Conservation (phyloP, 2,888 invertebrate genomes). For the Terebella lapidaria region DNA sequence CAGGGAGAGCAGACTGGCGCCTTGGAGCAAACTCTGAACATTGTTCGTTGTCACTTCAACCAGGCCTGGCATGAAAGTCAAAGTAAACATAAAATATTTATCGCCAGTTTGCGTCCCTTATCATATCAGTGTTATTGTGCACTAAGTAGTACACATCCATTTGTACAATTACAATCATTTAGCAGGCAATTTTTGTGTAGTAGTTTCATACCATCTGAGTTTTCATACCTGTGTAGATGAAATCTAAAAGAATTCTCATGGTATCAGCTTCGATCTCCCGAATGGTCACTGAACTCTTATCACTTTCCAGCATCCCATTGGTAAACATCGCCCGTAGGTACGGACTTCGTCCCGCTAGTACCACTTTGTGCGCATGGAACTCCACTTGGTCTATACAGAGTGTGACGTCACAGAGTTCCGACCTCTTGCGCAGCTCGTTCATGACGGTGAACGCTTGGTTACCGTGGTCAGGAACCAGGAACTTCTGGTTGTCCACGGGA, state of each 20-base stretch:
- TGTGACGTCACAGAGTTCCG: conserved; percentile 43
- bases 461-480: conserved; percentile 40
- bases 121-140: too few relatives aligned
- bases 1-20: conserved; percentile 43
- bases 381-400: conserved; percentile 37
- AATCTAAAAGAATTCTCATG: conserved; percentile 44
- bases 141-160: too few relatives aligned
- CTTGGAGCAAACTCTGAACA: conserved; percentile 46
- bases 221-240: conserved; percentile 44
- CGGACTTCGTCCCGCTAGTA: conserved; percentile 47
- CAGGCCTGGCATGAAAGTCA: too few relatives aligned
- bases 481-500: conserved; percentile 36
- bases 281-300: conserved; percentile 37
- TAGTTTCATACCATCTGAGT: too few relatives aligned
- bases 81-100: too few relatives aligned
- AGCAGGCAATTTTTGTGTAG: too few relatives aligned
- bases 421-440: conserved; percentile 40
- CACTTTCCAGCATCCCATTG: conserved; percentile 48
- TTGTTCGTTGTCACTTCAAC: conserved; percentile 45
- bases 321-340: conserved; percentile 51
- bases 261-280: conserved; percentile 42
- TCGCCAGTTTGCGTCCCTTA: too few relatives aligned
- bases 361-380: conserved; percentile 45
- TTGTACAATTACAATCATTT: too few relatives aligned
- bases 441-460: conserved; percentile 40